Conservation (phyloP, 1,140 invertebrate genomes). For the Papilio xuthus region DNA sequence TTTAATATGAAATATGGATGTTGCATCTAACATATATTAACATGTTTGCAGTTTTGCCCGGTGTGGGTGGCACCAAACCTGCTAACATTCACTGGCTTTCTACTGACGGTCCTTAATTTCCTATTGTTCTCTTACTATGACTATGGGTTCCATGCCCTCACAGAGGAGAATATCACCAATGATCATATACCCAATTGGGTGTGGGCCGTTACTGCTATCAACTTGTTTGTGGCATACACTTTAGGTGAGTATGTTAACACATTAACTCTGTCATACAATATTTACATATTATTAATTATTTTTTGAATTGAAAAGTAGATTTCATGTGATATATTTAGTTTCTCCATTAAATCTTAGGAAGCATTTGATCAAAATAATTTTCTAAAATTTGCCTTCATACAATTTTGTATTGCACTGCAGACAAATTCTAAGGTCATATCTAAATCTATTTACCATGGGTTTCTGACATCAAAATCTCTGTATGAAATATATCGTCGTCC, state of each 20-base stretch:
- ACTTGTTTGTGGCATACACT: constrained; percentile 97
- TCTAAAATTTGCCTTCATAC: too few relatives aligned
- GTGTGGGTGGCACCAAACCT: constrained; percentile 98
- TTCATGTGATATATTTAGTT: too few relatives aligned
- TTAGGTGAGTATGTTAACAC: constrained; percentile 86
- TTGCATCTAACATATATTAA: constrained; percentile 45
- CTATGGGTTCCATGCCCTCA: constrained; percentile 90
- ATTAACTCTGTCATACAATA: not conserved
- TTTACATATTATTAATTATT: not conserved
- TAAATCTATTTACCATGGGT: too few relatives aligned
- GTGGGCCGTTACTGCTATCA: constrained; percentile 92
- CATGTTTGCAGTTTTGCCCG: constrained; percentile 90
- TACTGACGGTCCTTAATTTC: constrained; percentile 96
- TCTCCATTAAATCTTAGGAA: too few relatives aligned
- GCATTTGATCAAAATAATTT: too few relatives aligned
- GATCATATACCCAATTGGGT: constrained; percentile 92
- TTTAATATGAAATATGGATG: constrained; percentile 1
- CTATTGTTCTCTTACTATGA: constrained; percentile 94
- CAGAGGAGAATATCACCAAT: constrained; percentile 84
- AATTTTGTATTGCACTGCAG: too few relatives aligned
- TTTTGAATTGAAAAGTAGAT: too few relatives aligned
- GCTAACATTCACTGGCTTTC: constrained; percentile 96
- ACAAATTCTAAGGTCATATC: too few relatives aligned
- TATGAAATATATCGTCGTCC: too few relatives aligned
- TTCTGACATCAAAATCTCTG: too few relatives aligned